phyloP scores from a whole-genome alignment of 2,113 vertebrate genomes.

The Canis aureus region DNA sequence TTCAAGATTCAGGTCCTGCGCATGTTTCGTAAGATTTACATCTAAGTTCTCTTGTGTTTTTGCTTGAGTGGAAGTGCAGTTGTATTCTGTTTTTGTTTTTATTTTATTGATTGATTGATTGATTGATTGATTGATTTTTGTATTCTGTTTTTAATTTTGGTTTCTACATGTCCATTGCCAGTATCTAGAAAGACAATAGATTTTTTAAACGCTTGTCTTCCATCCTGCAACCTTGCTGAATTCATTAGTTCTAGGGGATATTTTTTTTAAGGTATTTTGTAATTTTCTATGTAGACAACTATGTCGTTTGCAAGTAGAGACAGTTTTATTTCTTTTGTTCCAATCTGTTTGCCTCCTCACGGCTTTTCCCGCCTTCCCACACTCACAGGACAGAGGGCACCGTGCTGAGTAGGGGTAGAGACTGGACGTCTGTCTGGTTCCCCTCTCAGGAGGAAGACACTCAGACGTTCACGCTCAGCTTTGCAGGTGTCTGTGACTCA shows the following conservation, averaged over 20 bases:
- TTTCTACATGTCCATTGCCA: neutral
- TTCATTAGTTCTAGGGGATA: neutral
- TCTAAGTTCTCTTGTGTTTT: neutral
- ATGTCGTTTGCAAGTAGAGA: neutral
- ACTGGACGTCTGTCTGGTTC: accelerated
- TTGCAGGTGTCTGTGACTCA: neutral
- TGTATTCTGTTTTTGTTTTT: no score
- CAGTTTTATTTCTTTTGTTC: neutral
- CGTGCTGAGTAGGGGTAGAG: accelerated
- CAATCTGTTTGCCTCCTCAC: no score
- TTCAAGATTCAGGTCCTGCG: neutral
- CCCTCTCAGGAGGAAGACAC: neutral
- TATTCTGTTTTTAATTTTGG: neutral
- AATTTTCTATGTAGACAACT: neutral
- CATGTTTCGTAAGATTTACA: neutral
- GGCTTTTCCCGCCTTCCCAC: neutral
- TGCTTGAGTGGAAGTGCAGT: neutral
- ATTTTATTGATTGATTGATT: no score
- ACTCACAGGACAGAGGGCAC: accelerated
- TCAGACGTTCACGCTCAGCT: accelerated
- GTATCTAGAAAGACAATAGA: neutral
- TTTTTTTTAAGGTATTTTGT: no score
- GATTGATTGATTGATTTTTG: no score
- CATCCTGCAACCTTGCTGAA: neutral
- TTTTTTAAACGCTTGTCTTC: neutral